Evolutionary conservation across 2,797 vertebrate species (phyloP).

Genomic region (Pelodytes ibericus): DNA sequence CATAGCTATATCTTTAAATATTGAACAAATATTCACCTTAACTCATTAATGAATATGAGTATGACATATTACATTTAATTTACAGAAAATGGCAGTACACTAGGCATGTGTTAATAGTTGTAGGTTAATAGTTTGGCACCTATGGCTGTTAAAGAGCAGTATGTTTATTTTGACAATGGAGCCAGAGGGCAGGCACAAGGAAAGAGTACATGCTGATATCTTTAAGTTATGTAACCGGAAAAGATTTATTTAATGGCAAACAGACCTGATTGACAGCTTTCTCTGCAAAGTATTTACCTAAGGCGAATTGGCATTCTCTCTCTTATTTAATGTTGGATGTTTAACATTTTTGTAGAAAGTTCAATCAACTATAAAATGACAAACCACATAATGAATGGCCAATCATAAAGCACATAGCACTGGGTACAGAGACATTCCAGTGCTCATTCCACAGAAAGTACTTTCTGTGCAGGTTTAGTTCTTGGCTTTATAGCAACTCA

Average conservation of each 20-base stretch:
- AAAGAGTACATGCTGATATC: conserved; percentile 17
- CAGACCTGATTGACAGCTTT: conserved; percentile 40
- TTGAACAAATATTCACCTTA: too few relatives aligned
- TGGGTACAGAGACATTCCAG: background rate
- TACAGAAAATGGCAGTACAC: too few relatives aligned
- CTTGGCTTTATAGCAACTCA: too few relatives aligned
- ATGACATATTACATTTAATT: too few relatives aligned
- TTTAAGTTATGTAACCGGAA: conserved; percentile 40
- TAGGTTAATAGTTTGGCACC: conserved; percentile 12
- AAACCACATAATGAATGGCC: conserved; percentile 36
- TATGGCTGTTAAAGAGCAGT: conserved; percentile 15
- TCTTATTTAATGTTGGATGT: conserved; percentile 45
- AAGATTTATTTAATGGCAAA: conserved; percentile 41
- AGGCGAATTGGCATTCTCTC: conserved; percentile 36
- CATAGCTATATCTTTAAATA: too few relatives aligned
- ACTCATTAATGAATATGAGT: too few relatives aligned
- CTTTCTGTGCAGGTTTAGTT: too few relatives aligned
- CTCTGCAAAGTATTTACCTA: conserved; percentile 30
- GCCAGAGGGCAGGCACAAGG: background rate
- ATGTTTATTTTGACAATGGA: conserved; percentile 15
- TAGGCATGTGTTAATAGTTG: background rate
- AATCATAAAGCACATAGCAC: conserved; percentile 18
- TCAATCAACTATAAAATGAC: conserved; percentile 38
- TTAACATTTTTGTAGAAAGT: conserved; percentile 40
- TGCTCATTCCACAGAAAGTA: too few relatives aligned